Percentiles rank a stretch among this genome's conserved stretches.
These are phyloP conservation scores for Mormoops blainvillei DNA, from an alignment of 2,113 vertebrate genomes.

Conservation along the genomic window DNA sequence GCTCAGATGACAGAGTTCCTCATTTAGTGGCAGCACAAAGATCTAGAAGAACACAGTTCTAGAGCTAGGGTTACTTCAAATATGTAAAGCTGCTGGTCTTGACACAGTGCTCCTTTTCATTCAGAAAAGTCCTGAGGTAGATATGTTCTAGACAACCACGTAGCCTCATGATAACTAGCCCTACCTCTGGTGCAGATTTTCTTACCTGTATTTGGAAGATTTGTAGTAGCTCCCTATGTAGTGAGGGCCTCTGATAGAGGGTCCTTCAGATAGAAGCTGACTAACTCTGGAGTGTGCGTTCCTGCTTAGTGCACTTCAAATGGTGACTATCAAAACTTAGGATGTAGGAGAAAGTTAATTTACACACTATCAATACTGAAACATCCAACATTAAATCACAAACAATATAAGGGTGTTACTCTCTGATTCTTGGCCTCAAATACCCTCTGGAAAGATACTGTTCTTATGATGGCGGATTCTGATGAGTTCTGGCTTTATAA, in stretches of 20 bases:
- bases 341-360: not conserved
- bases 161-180: not conserved
- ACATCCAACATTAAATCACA: not conserved
- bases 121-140: not conserved
- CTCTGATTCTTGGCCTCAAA: not conserved
- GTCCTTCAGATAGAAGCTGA: not conserved
- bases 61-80: not conserved
- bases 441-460: not conserved
- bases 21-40: not conserved
- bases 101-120: not conserved
- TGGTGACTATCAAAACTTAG: not conserved
- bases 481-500: not conserved
- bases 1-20: not conserved
- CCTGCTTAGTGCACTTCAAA: not conserved
- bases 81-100: not conserved
- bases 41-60: not conserved
- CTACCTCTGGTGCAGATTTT: not conserved
- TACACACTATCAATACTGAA: not conserved
- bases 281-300: not conserved
- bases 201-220: not conserved
- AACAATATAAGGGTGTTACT: not conserved
- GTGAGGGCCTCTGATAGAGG: not conserved
- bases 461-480: not conserved
- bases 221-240: not conserved
- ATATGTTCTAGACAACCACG: not conserved